Evolutionary conservation across 2,113 vertebrate genomes (phyloP).

Genomic region (Zeus faber): DNA sequence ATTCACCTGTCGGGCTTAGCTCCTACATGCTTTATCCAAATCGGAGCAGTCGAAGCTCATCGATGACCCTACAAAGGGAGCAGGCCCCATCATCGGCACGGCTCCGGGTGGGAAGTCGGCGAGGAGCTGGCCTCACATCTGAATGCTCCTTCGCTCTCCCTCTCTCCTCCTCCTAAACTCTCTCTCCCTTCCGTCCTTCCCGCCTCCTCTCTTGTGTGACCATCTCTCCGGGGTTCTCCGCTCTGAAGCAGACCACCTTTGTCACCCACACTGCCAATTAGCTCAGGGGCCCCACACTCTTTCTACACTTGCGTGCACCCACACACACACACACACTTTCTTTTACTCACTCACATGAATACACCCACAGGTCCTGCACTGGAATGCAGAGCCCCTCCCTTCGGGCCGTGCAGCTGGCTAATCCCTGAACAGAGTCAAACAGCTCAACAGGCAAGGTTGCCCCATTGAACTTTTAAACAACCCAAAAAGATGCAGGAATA

Average conservation of each 20-base stretch:
- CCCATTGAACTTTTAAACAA: conserved; percentile 22
- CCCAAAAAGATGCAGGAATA: background rate
- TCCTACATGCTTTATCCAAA: conserved; percentile 11
- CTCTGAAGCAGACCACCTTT: conserved; percentile 81
- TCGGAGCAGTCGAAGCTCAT: conserved; percentile 2
- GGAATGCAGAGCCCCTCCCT: conserved; percentile 66
- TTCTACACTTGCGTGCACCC: conserved; percentile 65
- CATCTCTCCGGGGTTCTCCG: conserved; percentile 70
- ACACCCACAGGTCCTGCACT: conserved; percentile 53
- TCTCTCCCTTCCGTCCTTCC: conserved; percentile 48
- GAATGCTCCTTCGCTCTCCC: conserved; percentile 13
- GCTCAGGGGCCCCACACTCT: conserved; percentile 69
- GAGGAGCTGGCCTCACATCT: conserved; percentile 23
- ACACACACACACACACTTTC: conserved; percentile 57
- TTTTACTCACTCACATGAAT: conserved; percentile 13
- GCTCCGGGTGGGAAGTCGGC: conserved; percentile 16
- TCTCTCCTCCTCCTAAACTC: conserved; percentile 56
- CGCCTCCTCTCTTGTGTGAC: conserved; percentile 50
- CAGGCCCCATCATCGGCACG: background rate
- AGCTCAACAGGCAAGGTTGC: conserved; percentile 34
- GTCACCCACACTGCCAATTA: conserved; percentile 82
- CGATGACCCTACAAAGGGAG: conserved; percentile 15
- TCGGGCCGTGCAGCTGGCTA: conserved; percentile 60
- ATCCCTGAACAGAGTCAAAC: conserved; percentile 47
- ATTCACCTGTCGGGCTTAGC: background rate